Percentiles rank a stretch among this genome's conserved stretches.
Evolutionary conservation across 2,888 invertebrate species (phyloP).

Genomic region (Aphodius granarius): DNA sequence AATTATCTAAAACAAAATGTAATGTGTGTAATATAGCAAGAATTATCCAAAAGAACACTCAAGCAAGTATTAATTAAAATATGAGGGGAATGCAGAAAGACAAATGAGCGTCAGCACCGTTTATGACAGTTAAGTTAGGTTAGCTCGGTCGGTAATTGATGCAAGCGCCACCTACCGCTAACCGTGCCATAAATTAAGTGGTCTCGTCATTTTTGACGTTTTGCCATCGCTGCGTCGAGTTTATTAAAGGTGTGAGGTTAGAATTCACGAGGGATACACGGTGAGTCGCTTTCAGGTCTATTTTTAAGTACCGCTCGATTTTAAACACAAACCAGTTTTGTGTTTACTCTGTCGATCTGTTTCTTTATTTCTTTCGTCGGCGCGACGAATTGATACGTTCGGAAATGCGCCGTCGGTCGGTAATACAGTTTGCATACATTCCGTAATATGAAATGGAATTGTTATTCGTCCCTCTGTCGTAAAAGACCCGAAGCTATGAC

Average conservation of each 20-base stretch:
- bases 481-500: background rate
- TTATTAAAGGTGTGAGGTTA: background rate
- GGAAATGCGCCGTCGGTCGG: background rate
- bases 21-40: background rate
- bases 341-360: conserved; percentile 15
- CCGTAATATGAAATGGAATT: background rate
- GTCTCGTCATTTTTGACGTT: background rate
- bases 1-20: no score
- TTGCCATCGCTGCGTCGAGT: background rate
- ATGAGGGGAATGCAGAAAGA: background rate
- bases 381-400: background rate
- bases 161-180: background rate
- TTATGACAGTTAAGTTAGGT: background rate
- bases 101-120: background rate
- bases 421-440: background rate
- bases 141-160: background rate
- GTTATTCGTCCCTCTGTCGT: background rate
- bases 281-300: conserved; percentile 14
- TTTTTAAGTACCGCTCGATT: conserved; percentile 16
- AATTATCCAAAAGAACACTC: background rate
- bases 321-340: conserved; percentile 17
- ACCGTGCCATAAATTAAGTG: background rate
- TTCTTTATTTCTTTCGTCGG: background rate
- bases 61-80: conserved; percentile 9
- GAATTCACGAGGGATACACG: background rate